Percentiles rank a stretch among this genome's conserved stretches.
These are phyloP conservation scores for Silurus aristotelis DNA, from an alignment of 2,797 vertebrate species.

Conservation along the genomic window DNA sequence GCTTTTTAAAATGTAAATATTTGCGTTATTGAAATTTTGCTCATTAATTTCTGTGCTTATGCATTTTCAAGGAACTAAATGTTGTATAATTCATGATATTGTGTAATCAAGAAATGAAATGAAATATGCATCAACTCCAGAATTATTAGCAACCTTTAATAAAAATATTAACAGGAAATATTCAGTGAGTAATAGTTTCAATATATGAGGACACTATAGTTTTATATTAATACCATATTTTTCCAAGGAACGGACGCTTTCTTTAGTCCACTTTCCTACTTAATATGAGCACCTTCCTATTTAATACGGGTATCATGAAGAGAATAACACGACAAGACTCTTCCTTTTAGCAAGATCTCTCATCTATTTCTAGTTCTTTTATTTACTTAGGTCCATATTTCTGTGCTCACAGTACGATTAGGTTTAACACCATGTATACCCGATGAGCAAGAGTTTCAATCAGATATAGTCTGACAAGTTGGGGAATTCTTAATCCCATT, in stretches of 20 bases:
- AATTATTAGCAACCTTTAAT: not conserved
- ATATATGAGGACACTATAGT: not conserved
- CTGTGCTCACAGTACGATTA: not conserved
- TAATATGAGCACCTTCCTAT: not conserved
- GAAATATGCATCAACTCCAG: not conserved
- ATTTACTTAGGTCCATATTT: conserved; percentile 3
- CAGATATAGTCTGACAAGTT: conserved; percentile 4
- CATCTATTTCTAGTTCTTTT: not conserved
- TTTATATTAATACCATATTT: not conserved
- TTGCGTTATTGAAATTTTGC: not conserved
- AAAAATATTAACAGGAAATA: not conserved
- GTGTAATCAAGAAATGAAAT: not conserved
- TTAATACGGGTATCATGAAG: not conserved
- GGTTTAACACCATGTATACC: not conserved
- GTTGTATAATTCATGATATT: not conserved
- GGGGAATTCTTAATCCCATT: conserved; percentile 5
- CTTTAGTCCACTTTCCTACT: too few relatives aligned
- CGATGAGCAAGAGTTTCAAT: not conserved
- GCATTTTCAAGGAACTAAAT: not conserved
- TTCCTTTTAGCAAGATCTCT: not conserved
- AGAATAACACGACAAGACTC: not conserved
- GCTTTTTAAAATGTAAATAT: not conserved
- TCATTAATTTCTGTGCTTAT: not conserved
- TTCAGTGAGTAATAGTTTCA: not conserved
- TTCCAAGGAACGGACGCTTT: too few relatives aligned